Evolutionary conservation across 2,888 invertebrate species (phyloP).

Genomic region (Drosophila falleni): DNA sequence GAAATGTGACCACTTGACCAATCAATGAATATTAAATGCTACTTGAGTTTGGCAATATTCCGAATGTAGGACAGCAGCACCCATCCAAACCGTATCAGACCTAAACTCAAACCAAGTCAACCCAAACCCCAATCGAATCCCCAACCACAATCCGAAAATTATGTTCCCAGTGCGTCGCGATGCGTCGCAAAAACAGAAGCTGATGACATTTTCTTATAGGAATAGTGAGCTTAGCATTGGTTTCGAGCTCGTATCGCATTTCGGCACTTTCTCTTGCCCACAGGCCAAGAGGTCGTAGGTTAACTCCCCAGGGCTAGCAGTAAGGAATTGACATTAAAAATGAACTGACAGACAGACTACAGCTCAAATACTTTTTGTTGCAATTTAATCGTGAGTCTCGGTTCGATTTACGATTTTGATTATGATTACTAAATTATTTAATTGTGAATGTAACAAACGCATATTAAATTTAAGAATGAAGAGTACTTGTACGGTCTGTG

Average conservation of each 20-base stretch:
- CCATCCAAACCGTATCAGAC: background rate
- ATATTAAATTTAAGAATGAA: background rate
- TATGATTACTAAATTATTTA: background rate
- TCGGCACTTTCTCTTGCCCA: conserved; percentile 1
- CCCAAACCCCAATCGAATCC: background rate
- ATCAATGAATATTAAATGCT: conserved; percentile 71
- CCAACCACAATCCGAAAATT: conserved; percentile 28
- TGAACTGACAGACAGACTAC: background rate
- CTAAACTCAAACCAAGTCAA: conserved; percentile 4
- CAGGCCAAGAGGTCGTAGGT: background rate
- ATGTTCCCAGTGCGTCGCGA: conserved; percentile 50
- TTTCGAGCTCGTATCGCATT: conserved; percentile 15
- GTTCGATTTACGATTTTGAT: background rate
- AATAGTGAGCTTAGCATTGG: conserved; percentile 4
- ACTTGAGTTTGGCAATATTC: conserved; percentile 37
- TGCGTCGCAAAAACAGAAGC: conserved; percentile 1
- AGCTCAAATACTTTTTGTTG: background rate
- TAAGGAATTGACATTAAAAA: conserved; percentile 8
- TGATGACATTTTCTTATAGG: conserved; percentile 12
- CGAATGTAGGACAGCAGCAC: conserved; percentile 17
- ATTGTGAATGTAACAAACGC: background rate
- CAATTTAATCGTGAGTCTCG: background rate
- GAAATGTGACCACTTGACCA: conserved; percentile 72
- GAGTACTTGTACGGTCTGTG: background rate
- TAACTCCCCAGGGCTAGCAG: conserved; percentile 8